A percentile compares a stretch with the other conserved stretches of the same genome.
Evolutionary conservation across 2,113 vertebrate species (phyloP).

Genomic region (Pampusana beccarii): DNA sequence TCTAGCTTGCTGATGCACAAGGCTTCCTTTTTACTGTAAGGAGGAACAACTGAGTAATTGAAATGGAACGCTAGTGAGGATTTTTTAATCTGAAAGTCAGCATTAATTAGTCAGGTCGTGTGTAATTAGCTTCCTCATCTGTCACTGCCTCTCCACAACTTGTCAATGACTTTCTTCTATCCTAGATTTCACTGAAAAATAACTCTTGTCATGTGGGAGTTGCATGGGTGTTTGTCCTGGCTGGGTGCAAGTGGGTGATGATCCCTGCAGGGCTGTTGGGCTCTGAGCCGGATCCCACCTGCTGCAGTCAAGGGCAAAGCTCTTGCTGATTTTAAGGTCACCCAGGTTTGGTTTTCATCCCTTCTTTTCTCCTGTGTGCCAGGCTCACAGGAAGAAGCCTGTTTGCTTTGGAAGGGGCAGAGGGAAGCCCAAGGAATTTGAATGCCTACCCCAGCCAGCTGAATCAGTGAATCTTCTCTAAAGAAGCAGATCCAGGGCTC

Average conservation of each 20-base stretch:
- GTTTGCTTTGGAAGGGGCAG: neutral
- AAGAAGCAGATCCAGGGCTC: neutral
- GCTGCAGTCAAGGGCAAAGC: neutral
- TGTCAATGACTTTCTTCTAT: constrained; percentile 53
- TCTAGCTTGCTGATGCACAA: neutral
- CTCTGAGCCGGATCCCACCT: neutral
- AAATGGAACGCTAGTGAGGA: constrained; percentile 66
- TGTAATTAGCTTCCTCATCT: constrained; percentile 73
- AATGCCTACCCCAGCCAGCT: neutral
- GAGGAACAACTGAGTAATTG: constrained; percentile 68
- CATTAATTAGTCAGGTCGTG: constrained; percentile 69
- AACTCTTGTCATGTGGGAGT: neutral
- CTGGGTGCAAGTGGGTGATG: neutral
- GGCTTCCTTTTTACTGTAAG: constrained; percentile 33
- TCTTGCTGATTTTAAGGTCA: neutral
- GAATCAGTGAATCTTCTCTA: neutral
- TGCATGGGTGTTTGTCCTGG: neutral
- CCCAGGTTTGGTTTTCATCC: neutral
- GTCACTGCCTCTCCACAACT: constrained; percentile 56
- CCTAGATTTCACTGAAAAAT: neutral
- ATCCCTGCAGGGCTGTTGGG: neutral
- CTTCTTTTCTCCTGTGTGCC: neutral
- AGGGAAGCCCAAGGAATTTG: neutral
- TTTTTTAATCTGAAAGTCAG: constrained; percentile 67
- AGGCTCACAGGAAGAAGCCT: neutral